phyloP scores from a whole-genome alignment of 2,888 invertebrate species.

The Agonopterix arenella region DNA sequence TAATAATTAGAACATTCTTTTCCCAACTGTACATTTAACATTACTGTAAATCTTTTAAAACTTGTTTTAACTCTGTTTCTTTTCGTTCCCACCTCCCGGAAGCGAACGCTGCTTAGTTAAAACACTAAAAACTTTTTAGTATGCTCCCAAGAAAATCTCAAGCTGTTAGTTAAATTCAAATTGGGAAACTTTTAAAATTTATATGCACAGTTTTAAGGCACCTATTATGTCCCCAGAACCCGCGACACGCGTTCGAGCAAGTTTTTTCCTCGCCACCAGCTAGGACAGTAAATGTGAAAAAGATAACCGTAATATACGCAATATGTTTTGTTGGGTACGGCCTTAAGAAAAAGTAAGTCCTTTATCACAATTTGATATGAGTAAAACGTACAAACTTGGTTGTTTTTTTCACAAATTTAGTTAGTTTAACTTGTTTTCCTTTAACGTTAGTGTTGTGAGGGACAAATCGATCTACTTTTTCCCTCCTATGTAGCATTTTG shows the following conservation, averaged over 20 bases:
- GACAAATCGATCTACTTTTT: not conserved
- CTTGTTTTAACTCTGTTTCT: constrained; percentile 38
- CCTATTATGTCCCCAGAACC: constrained; percentile 48
- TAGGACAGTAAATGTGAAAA: constrained; percentile 12
- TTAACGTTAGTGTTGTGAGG: not conserved
- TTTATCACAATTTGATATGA: too few species aligned
- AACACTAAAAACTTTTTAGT: constrained; percentile 55
- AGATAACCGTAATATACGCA: constrained; percentile 9
- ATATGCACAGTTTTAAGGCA: constrained; percentile 61
- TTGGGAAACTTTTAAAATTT: constrained; percentile 70
- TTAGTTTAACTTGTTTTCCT: not conserved
- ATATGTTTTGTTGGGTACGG: constrained; percentile 2
- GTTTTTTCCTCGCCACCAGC: constrained; percentile 15
- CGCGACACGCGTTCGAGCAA: constrained; percentile 7
- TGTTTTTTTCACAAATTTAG: too few species aligned
- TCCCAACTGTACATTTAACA: not conserved
- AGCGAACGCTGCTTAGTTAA: constrained; percentile 33
- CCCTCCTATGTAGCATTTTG: not conserved
- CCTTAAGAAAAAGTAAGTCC: not conserved
- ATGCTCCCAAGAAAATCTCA: constrained; percentile 55
- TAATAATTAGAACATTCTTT: too few species aligned
- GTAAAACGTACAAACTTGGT: too few species aligned
- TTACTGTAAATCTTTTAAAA: constrained; percentile 22
- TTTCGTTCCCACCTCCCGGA: not conserved
- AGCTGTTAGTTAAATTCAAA: constrained; percentile 72